Conservation (phyloP, 1,140 invertebrate species). For the Camponotus pennsylvanicus region DNA sequence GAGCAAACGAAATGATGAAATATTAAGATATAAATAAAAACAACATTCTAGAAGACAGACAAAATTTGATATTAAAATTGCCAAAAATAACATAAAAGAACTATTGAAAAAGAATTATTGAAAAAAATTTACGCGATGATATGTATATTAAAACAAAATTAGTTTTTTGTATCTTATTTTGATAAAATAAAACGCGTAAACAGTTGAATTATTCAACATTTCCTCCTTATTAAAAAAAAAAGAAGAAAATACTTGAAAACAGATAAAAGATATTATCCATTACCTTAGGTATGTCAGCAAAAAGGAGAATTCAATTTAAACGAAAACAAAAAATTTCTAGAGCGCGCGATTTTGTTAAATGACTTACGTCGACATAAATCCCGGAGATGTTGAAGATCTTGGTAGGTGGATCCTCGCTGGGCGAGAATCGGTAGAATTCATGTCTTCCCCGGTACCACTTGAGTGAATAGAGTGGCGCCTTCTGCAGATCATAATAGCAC, state of each 20-base stretch:
- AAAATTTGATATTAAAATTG: neutral
- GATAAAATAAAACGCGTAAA: neutral
- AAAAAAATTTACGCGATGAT: neutral
- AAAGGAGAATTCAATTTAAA: neutral
- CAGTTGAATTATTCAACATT: neutral
- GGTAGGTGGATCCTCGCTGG: slow-evolving; percentile 89
- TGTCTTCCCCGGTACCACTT: slow-evolving; percentile 93
- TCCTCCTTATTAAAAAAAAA: neutral
- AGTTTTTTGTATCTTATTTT: neutral
- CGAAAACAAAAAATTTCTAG: neutral
- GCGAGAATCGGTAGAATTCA: slow-evolving; percentile 91
- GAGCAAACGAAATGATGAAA: neutral
- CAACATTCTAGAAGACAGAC: neutral
- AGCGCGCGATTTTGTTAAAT: neutral
- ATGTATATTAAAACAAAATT: no score
- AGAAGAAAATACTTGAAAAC: no score
- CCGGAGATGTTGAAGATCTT: slow-evolving; percentile 91
- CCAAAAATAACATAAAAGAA: neutral
- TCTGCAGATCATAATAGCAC: slow-evolving; percentile 91
- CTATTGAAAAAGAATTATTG: neutral
- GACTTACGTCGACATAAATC: slow-evolving; percentile 92
- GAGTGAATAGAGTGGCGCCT: slow-evolving; percentile 91
- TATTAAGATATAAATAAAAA: neutral
- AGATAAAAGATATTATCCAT: neutral
- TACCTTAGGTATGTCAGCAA: neutral